phyloP scores from a whole-genome alignment of 2,888 invertebrate species.

The Eulithis testata region DNA sequence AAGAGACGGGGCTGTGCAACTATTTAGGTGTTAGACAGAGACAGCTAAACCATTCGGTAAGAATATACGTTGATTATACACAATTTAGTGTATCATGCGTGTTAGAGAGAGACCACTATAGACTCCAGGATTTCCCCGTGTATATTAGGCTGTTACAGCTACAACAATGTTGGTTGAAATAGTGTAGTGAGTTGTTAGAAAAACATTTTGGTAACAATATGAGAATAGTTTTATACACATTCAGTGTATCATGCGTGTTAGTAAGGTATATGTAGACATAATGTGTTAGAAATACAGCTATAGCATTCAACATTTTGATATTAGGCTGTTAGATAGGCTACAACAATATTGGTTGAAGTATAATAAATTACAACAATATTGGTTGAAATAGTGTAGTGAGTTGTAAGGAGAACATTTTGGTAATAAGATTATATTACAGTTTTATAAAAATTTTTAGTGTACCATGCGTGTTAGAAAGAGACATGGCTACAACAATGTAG shows the following conservation, averaged over 20 bases:
- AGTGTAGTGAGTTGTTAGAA: too few relatives aligned
- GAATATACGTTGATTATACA: neutral
- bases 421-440: too few relatives aligned
- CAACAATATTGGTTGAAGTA: neutral
- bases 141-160: too few relatives aligned
- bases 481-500: constrained; percentile 13
- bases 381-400: neutral
- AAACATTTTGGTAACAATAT: too few relatives aligned
- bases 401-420: too few relatives aligned
- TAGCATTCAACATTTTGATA: neutral
- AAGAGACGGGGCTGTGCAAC: neutral
- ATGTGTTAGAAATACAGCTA: constrained; percentile 14
- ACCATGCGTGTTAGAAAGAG: constrained; percentile 12
- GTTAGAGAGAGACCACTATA: too few relatives aligned
- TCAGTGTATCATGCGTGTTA: constrained; percentile 2
- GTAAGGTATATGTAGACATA: neutral
- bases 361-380: neutral
- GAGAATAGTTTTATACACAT: neutral
- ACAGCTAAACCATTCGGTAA: constrained; percentile 14
- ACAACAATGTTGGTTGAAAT: neutral
- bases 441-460: neutral
- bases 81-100: too few relatives aligned
- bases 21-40: constrained; percentile 10
- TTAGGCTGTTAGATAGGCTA: constrained; percentile 12
- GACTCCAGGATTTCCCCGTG: too few relatives aligned